Evolutionary conservation across 2,797 vertebrate genomes (phyloP).

Genomic region (Dromococcyx pavoninus): DNA sequence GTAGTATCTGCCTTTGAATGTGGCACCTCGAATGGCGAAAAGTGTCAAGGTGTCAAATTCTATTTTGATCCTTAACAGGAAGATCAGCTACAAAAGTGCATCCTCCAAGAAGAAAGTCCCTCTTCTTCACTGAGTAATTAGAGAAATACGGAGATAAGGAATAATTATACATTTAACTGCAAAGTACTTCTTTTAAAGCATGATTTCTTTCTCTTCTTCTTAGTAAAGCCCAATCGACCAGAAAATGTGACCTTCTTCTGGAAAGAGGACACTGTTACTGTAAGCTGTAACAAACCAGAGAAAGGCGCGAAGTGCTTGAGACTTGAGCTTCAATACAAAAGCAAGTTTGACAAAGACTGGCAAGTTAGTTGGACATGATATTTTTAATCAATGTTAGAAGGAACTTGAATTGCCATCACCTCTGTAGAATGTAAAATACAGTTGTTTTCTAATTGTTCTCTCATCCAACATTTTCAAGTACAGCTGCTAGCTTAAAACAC

Average conservation of each 20-base stretch:
- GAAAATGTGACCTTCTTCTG: slow-evolving; percentile 57
- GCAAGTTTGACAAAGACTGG: slow-evolving; percentile 57
- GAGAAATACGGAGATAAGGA: neutral
- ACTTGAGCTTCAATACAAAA: slow-evolving; percentile 66
- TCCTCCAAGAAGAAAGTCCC: neutral
- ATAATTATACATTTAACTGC: neutral
- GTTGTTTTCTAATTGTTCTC: neutral
- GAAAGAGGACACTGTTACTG: neutral
- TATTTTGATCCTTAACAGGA: neutral
- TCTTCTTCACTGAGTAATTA: neutral
- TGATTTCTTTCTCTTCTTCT: neutral
- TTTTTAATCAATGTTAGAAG: neutral
- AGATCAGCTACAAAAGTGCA: neutral
- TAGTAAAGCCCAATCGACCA: slow-evolving; percentile 67
- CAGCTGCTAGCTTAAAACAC: neutral
- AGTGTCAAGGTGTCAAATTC: neutral
- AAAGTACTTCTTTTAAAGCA: neutral
- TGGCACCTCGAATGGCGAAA: neutral
- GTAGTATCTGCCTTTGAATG: neutral
- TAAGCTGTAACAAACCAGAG: slow-evolving; percentile 24
- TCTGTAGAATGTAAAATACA: neutral
- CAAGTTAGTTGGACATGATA: slow-evolving; percentile 44
- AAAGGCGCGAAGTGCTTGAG: neutral
- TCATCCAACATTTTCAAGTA: neutral
- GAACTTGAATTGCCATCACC: neutral